Conservation (phyloP, 2,888 invertebrate genomes). For the Pyralis farinalis region DNA sequence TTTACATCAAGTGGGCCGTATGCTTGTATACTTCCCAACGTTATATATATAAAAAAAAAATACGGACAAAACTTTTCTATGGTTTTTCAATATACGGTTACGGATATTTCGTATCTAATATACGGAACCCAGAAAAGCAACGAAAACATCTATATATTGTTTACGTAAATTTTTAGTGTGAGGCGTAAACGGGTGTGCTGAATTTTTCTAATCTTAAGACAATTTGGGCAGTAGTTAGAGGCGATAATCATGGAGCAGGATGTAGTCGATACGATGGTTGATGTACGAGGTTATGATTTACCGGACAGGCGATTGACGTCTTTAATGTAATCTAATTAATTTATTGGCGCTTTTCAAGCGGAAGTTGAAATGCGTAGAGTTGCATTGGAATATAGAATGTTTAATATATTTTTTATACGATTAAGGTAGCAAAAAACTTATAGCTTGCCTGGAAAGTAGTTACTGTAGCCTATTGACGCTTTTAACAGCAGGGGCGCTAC, state of each 20-base stretch:
- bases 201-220: slow-evolving; percentile 59
- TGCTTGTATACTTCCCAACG: too few species aligned
- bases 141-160: slow-evolving; percentile 66
- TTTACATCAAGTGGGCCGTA: too few species aligned
- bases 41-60: too few species aligned
- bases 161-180: slow-evolving; percentile 67
- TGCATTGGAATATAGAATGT: too few species aligned
- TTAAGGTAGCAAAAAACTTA: too few species aligned
- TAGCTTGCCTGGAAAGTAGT: too few species aligned
- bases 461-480: too few species aligned
- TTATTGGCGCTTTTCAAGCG: slow-evolving; percentile 72
- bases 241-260: slow-evolving; percentile 40
- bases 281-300: slow-evolving; percentile 41
- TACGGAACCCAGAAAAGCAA: slow-evolving; percentile 13
- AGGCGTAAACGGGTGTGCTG: slow-evolving; percentile 64
- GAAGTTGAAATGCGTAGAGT: slow-evolving; percentile 52
- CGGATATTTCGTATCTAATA: too few species aligned
- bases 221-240: slow-evolving; percentile 42
- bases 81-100: too few species aligned
- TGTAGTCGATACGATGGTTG: slow-evolving; percentile 31
- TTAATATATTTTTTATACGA: too few species aligned
- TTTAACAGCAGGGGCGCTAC: too few species aligned
- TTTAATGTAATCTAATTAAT: slow-evolving; percentile 71
- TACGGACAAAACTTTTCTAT: too few species aligned
- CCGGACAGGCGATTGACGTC: slow-evolving; percentile 69